Base-by-base conservation (phyloP, 23 tunicate genomes). In the Ciona savignyi region DNA sequence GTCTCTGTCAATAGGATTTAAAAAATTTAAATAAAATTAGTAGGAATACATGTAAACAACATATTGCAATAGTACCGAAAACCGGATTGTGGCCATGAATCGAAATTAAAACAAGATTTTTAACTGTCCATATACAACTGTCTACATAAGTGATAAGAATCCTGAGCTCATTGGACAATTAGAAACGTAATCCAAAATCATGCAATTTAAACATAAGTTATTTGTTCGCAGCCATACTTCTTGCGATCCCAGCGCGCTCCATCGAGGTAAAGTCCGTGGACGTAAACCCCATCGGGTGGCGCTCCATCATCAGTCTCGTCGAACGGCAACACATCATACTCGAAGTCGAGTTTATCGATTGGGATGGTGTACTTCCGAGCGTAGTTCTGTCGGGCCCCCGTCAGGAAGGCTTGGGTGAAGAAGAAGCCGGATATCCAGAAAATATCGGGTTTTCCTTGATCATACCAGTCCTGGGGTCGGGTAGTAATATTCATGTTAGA, bases 381-480 rank as follows among this genome's bases (percentile, higher is more conserved):
- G 72, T 77, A 94, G 71, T 94, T 94, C 76, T 94, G 99, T 31
- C 95, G 78, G 0, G 99, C 99, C 4, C 99, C 99, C 64, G 99
- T 94, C 77, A 94, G 80, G 86, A 94, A 94, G 74, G 99, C 99
- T 82, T 94, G 99, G 1, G 99, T 94, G 90, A 94, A 94, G 76
- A 89, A 94, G 51, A 94, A 94, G 4, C 99, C 99, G n/a, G 99
- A 94, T 6, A 94, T 79, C 99, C 99, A 94, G 81, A 94, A 94
- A 15, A 94, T 90, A 65, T 75, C 86, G 23, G 99, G 99, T 74
- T 94, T 94, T 24, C 99, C 99, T 0, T 78, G 51, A 31, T 94
- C 99, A 67, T 65, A 94, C 99, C 99, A 94, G 64, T 87, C 95
- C 90, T 86, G 70, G 25, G 56, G 56, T n/a, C n/a, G n/a, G n/a